A percentile compares a stretch with the other conserved stretches of the same genome.
Evolutionary conservation across 2,888 invertebrate genomes (phyloP).

Genomic region (Drosophila histrio): DNA sequence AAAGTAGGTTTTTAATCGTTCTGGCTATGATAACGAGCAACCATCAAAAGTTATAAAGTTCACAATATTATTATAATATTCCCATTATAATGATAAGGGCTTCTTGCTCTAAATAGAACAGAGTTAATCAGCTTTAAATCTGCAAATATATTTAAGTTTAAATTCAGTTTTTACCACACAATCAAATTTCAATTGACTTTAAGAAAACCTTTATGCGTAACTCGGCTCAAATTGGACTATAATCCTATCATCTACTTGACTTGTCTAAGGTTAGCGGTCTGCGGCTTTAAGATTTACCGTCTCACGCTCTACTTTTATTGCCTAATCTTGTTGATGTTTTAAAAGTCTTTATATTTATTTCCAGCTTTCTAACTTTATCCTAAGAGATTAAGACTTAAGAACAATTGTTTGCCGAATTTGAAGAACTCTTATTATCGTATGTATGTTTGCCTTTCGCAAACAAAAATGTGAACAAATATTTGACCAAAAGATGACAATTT

Average conservation of each 20-base stretch:
- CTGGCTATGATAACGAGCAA: not conserved
- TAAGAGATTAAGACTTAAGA: not conserved
- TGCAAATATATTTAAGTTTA: not conserved
- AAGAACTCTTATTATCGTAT: not conserved
- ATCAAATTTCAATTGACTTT: not conserved
- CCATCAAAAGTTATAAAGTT: not conserved
- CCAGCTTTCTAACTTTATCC: not conserved
- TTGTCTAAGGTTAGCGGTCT: not conserved
- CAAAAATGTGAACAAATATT: not conserved
- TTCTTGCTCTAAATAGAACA: not conserved
- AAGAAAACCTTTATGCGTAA: not conserved
- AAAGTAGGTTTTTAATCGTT: not conserved
- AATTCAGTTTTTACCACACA: not conserved
- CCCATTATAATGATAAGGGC: not conserved
- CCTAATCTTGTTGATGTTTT: not conserved
- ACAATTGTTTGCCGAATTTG: not conserved
- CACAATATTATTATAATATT: not conserved
- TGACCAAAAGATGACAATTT: constrained; percentile 2
- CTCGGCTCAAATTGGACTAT: not conserved
- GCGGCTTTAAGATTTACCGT: not conserved
- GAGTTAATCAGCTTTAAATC: not conserved
- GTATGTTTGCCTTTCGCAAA: not conserved
- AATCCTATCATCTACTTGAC: constrained; percentile 2
- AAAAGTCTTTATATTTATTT: constrained; percentile 3
- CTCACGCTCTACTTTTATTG: not conserved